Evolutionary conservation across 2,888 invertebrate genomes (phyloP), one percentile per base, ranked within the genome.

Genomic region (Plusia festucae): DNA sequence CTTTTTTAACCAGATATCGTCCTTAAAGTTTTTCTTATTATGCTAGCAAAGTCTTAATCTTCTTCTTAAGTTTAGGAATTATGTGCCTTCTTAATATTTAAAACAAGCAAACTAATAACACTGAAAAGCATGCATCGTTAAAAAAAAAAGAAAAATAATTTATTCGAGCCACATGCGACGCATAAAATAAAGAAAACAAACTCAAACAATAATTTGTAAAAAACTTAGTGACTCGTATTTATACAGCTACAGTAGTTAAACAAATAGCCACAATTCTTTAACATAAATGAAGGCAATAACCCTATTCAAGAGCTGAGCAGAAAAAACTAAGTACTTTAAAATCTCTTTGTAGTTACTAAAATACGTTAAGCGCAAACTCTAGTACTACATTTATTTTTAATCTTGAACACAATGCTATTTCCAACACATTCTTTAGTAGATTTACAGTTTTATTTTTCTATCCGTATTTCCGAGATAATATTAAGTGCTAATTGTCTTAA

Each of bases 401-500:
- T 40, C 40, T 40, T n/a, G 40, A 40, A 40, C 40, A 40, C 40
- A 40, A 40, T 40, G 40, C 40, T 40, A n/a, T 1, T 34, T 3
- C n/a, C n/a, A 40, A 6, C 40, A 40, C 4, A 15, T n/a, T n/a
- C 40, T 40, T 40, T n/a, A 40, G 7, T 15, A n/a, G 13, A 15
- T n/a, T 5, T n/a, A n/a, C 40, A 40, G n/a, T 40, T 40, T n/a
- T 40, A 40, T 40, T 40, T n/a, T n/a, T 15, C 5, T 34, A 34
- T 2, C n/a, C 40, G 5, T 5, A n/a, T 40, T 40, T 40, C n/a
- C n/a, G 15, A 40, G 40, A 40, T 40, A n/a, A 15, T 34, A n/a
- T 40, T n/a, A n/a, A 40, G n/a, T n/a, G 15, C 13, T 34, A n/a
- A 40, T 40, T 40, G n/a, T 40, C n/a, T n/a, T 40, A 60, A 70